Evolutionary conservation across 2,113 vertebrate species (phyloP), one percentile per base, ranked within the genome.

Genomic region (Chaetodon trifascialis): DNA sequence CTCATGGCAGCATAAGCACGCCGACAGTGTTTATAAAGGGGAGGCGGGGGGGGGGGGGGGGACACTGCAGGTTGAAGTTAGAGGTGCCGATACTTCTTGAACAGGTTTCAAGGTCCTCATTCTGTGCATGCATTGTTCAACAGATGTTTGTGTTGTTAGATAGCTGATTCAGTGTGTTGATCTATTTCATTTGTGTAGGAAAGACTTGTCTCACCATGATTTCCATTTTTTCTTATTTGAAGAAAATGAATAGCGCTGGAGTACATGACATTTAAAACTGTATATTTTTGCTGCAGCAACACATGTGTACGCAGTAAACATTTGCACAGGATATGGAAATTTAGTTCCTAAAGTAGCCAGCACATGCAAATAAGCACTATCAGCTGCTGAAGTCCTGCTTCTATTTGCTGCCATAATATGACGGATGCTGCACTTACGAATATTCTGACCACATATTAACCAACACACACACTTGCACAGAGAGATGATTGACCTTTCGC

Each of bases 401-500:
- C 44, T 38, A 36, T 49, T 68, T 47, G 56, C 65, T 44, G 21
- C 19, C 38, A 47, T n/a, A 4, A 47, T 47, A 30, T 38, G 8
- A 36, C 2, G 11, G 19, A 36, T 30, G 49, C 44, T 14, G 1
- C 21, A 21, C n/a, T 55, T 25, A 30, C 30, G 30, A 30, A 30
- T 30, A 25, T 42, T 46, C 47, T 69, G 51, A 42, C 30, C 67
- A 6, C 11, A 64, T 11, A 42, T 42, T 34, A 2, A 9, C 23
- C 21, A 38, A 10, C 59, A 54, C 16, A 64, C 51, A 40, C 54
- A 49, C 19, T 23, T 51, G 42, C 56, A 42, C 64, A 25, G 42
- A 49, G 23, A 40, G 36, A 73, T 59, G 66, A 38, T 81, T 36
- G 46, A 56, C 72, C 34, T 73, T 64, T 14, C 23, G 73, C 9